Evolutionary conservation across 2,888 invertebrate genomes (phyloP), one percentile per base, ranked within the genome.

Genomic region (Leptinotarsa haldemani): DNA sequence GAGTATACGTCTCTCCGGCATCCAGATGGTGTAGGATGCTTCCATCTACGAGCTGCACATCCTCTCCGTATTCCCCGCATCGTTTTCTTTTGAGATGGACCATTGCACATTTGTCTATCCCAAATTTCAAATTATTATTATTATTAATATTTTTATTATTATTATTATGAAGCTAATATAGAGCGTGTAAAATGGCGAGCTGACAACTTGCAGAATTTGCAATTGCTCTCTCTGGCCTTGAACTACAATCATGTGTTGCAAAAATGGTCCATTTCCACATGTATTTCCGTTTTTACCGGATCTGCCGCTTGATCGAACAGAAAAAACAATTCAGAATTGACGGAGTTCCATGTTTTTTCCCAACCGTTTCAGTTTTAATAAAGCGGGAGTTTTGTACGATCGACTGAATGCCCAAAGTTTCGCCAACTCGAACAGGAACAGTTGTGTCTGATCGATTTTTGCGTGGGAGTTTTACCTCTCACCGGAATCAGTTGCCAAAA

Each of bases 341-440:
- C 22, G 22, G 18, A 12, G 13, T 20, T 22, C 56, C 25, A 12
- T 56, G 25, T 56, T 56, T 13, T 20, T 22, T 7, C 22, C 7
- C 56, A 22, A 13, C 20, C 22, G 25, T 20, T 20, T 1, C 56
- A 56, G 56, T 56, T 56, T 56, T 56, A 56, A 56, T 56, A 56
- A 25, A 56, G 56, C 56, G 22, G 25, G 22, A 56, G 12, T 56
- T 56, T 22, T 56, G 56, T 56, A 22, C 56, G 25, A 56, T 22
- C 56, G 56, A 22, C 22, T 56, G 56, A 56, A 56, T 56, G 56
- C 1, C 22, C 22, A 56, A 56, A 56, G 56, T 56, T 56, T 13
- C 56, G 56, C 13, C 4, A 20, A 20, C 52, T 56, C 4, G 56
- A 56, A 22, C 22, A 56, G 56, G 56, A 56, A 22, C 56, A 56